These are phyloP conservation scores for Ormia ochracea DNA, from an alignment of 2,888 invertebrate genomes.

Conservation along the genomic window DNA sequence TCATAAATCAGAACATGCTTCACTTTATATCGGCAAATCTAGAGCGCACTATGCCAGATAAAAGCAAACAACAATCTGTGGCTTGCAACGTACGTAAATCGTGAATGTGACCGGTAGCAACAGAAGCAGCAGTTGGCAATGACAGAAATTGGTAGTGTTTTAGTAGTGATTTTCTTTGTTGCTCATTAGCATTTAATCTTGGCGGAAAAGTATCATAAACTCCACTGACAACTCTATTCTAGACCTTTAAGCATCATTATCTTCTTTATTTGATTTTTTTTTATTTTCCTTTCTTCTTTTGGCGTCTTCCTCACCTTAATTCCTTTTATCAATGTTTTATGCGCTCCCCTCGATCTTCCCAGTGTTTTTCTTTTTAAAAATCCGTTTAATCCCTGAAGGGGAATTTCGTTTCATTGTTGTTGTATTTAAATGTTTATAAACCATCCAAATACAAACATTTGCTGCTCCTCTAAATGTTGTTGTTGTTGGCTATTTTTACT, in stretches of 20 bases:
- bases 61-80: background rate
- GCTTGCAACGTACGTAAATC: slow-evolving; percentile 6
- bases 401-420: slow-evolving; percentile 44
- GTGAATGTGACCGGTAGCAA: background rate
- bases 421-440: slow-evolving; percentile 48
- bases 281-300: too few species aligned
- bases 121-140: slow-evolving; percentile 18
- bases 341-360: slow-evolving; percentile 35
- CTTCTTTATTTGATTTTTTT: background rate
- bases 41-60: background rate
- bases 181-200: slow-evolving; percentile 67
- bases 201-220: slow-evolving; percentile 68
- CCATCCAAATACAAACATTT: slow-evolving; percentile 10
- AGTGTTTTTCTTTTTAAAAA: slow-evolving; percentile 43
- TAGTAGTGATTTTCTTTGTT: slow-evolving; percentile 41
- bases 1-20: slow-evolving; percentile 44
- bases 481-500: slow-evolving; percentile 45
- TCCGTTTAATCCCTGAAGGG: slow-evolving; percentile 56
- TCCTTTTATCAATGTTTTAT: slow-evolving; percentile 14
- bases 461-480: slow-evolving; percentile 8
- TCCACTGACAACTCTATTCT: slow-evolving; percentile 66
- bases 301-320: background rate
- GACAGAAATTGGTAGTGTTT: slow-evolving; percentile 18
- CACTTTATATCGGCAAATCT: slow-evolving; percentile 39
- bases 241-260: slow-evolving; percentile 31